Percentiles rank a stretch among this genome's conserved stretches.
Evolutionary conservation across 2,888 invertebrate genomes (phyloP).

Genomic region (Mythimna albipuncta): DNA sequence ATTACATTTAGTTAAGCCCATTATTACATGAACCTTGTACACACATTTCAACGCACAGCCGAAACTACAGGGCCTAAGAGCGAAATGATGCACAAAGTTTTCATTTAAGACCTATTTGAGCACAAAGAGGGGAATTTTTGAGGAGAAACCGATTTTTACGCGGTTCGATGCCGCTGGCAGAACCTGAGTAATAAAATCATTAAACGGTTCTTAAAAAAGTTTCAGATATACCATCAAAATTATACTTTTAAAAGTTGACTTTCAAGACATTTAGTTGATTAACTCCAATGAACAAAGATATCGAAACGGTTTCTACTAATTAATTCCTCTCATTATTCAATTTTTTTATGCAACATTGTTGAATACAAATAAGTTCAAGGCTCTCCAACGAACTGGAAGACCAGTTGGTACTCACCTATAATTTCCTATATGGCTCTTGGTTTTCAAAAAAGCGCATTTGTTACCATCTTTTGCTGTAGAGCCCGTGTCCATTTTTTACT

Average conservation of each 20-base stretch:
- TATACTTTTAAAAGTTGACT: too few species aligned
- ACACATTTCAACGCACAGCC: too few species aligned
- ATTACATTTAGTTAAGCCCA: too few species aligned
- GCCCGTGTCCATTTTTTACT: conserved; percentile 38
- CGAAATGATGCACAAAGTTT: too few species aligned
- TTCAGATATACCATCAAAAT: not conserved
- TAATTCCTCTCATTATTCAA: not conserved
- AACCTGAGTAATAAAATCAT: too few species aligned
- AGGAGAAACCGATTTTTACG: too few species aligned
- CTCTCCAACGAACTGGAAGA: conserved; percentile 11
- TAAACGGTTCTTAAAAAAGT: too few species aligned
- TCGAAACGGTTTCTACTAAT: not conserved
- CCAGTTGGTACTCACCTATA: conserved; percentile 47
- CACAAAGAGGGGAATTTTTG: too few species aligned
- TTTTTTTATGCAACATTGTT: conserved; percentile 1
- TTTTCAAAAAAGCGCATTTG: conserved; percentile 46
- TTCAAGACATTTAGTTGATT: not conserved
- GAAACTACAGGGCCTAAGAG: too few species aligned
- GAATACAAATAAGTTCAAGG: conserved; percentile 41
- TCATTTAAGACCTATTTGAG: too few species aligned
- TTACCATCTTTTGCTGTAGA: conserved; percentile 39
- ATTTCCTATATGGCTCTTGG: conserved; percentile 50
- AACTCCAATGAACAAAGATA: not conserved
- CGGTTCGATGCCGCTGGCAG: too few species aligned
- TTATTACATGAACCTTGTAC: too few species aligned